Percentiles rank a stretch among this genome's conserved stretches.
Evolutionary conservation across 35 echinoderm and acorn worm genomes (phyloP).

Genomic region (Lytechinus pictus): DNA sequence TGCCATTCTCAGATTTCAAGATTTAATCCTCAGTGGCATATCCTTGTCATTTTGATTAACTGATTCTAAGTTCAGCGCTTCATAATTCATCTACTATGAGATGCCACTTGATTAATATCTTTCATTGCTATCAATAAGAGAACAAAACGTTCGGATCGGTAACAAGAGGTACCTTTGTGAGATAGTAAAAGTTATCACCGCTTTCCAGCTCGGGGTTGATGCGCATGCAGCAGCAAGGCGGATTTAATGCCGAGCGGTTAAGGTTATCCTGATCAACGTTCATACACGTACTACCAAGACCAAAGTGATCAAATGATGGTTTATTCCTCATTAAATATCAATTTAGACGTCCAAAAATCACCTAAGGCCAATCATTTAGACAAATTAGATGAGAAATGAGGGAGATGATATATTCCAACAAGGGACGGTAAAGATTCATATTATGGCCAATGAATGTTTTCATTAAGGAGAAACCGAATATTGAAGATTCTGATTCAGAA

Average conservation of each 20-base stretch:
- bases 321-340: conserved; percentile 7
- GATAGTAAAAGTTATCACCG: background rate
- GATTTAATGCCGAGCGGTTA: background rate
- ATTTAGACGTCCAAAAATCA: background rate
- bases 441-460: background rate
- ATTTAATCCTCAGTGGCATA: background rate
- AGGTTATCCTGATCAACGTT: background rate
- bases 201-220: background rate
- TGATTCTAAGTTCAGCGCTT: background rate
- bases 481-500: background rate
- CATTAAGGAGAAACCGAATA: background rate
- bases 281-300: background rate
- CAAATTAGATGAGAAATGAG: background rate
- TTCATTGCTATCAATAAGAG: background rate
- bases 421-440: background rate
- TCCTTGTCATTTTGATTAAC: background rate
- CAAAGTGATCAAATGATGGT: background rate
- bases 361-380: background rate
- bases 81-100: background rate
- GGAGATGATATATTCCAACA: background rate
- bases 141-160: background rate
- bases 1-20: background rate
- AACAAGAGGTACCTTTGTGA: background rate
- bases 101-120: background rate
- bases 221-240: background rate